Conservation (phyloP, 2,888 invertebrate genomes). For the Chesias legatella region DNA sequence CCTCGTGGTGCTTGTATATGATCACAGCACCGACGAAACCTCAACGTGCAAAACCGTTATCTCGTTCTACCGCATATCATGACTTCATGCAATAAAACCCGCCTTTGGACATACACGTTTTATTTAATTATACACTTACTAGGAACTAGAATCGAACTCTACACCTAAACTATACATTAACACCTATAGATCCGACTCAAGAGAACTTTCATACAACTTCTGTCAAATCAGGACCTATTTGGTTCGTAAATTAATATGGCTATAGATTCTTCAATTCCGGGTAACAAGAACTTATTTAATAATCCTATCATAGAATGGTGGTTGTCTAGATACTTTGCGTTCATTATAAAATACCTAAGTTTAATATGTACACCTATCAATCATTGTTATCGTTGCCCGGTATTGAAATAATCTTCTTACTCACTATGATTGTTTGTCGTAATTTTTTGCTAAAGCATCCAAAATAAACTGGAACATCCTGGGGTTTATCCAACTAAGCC, state of each 20-base stretch:
- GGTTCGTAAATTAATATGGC: conserved; percentile 6
- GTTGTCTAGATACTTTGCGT: neutral
- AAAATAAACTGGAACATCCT: conserved; percentile 84
- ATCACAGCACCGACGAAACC: conserved; percentile 28
- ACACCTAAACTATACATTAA: conserved; percentile 4
- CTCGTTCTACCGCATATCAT: conserved; percentile 27
- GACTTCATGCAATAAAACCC: conserved; percentile 22
- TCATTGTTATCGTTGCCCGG: conserved; percentile 26
- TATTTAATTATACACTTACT: conserved; percentile 10
- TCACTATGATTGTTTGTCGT: conserved; percentile 46
- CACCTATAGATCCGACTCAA: conserved; percentile 41
- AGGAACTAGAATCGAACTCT: conserved; percentile 23
- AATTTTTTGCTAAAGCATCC: conserved; percentile 73
- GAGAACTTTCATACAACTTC: conserved; percentile 45
- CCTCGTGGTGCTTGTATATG: conserved; percentile 36
- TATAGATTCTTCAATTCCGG: conserved; percentile 35
- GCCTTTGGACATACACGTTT: conserved; percentile 7
- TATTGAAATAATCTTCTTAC: conserved; percentile 13
- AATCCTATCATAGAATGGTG: conserved; percentile 1
- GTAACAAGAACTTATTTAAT: conserved; percentile 47
- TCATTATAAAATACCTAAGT: too few species aligned
- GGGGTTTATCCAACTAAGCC: conserved; percentile 79
- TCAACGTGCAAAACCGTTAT: conserved; percentile 22
- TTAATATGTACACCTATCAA: conserved; percentile 21
- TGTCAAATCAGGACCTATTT: conserved; percentile 42